Conservation (phyloP, 1,140 invertebrate species). For the Solenopsis invicta region DNA sequence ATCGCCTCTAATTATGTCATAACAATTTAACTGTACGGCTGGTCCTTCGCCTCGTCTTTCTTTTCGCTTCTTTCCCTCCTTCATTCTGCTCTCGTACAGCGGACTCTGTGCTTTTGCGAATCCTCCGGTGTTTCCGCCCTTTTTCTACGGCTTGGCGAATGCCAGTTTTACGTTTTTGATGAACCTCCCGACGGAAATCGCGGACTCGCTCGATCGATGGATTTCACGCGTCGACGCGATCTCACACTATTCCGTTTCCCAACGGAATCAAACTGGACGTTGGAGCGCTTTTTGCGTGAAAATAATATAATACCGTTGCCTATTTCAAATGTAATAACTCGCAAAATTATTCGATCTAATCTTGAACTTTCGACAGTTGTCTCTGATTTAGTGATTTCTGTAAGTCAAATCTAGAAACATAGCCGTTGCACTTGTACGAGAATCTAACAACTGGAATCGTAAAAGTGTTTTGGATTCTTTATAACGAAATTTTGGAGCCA, state of each 20-base stretch:
- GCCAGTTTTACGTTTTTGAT: slow-evolving; percentile 16
- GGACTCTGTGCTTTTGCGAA: slow-evolving; percentile 13
- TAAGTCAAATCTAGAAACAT: background rate
- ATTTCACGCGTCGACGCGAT: slow-evolving; percentile 55
- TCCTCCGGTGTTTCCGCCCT: slow-evolving; percentile 40
- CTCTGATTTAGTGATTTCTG: no score
- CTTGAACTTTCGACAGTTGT: background rate
- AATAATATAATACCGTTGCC: slow-evolving; percentile 3
- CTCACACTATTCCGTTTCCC: slow-evolving; percentile 35
- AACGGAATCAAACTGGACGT: slow-evolving; percentile 23
- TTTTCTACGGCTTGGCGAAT: background rate
- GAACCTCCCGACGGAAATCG: slow-evolving; percentile 34
- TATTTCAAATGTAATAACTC: slow-evolving; percentile 31
- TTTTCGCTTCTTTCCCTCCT: slow-evolving; percentile 8
- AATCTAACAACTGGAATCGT: background rate
- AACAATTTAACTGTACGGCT: slow-evolving; percentile 80
- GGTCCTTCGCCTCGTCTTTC: slow-evolving; percentile 11
- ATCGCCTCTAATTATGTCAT: slow-evolving; percentile 84
- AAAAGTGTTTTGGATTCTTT: background rate
- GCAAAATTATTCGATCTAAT: slow-evolving; percentile 27
- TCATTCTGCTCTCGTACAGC: slow-evolving; percentile 38
- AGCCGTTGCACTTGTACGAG: no score
- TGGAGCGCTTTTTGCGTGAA: slow-evolving; percentile 32
- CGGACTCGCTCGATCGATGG: slow-evolving; percentile 58
- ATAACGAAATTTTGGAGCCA: background rate